These are phyloP conservation scores for Trypoxylus dichotomus DNA, from an alignment of 1,140 invertebrate genomes.

Conservation along the genomic window DNA sequence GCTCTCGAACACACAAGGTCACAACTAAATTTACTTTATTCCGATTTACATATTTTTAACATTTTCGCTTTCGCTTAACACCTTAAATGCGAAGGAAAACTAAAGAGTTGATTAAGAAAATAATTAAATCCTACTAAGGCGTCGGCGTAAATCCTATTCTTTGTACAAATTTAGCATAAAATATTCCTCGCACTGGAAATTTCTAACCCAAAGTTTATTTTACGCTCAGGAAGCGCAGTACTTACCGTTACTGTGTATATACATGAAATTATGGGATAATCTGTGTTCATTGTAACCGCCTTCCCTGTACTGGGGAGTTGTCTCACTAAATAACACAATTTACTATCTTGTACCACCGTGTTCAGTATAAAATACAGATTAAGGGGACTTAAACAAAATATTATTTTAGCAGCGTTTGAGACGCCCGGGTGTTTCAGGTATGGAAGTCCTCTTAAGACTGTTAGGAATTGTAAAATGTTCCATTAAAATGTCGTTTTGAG, in stretches of 20 bases:
- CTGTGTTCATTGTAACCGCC: background rate
- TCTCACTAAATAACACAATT: background rate
- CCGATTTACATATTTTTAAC: background rate
- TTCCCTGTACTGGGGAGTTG: background rate
- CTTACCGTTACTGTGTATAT: background rate
- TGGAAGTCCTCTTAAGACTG: background rate
- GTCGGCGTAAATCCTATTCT: background rate
- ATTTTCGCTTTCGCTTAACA: background rate
- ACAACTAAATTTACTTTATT: background rate
- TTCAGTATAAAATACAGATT: constrained; percentile 20
- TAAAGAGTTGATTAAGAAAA: background rate
- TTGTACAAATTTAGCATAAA: background rate
- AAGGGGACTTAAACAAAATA: constrained; percentile 15
- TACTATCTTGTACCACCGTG: background rate
- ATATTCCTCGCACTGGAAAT: background rate
- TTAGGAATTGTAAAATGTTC: too few species aligned
- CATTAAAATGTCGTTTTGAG: too few species aligned
- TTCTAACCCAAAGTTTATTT: background rate
- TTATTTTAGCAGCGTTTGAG: background rate
- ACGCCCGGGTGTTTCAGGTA: background rate
- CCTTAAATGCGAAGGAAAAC: background rate
- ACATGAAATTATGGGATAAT: constrained; percentile 4
- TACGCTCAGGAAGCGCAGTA: background rate
- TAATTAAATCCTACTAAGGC: background rate
- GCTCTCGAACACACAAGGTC: too few species aligned